Base-by-base conservation (phyloP, 2,113 vertebrate genomes). In the Riparia riparia region DNA sequence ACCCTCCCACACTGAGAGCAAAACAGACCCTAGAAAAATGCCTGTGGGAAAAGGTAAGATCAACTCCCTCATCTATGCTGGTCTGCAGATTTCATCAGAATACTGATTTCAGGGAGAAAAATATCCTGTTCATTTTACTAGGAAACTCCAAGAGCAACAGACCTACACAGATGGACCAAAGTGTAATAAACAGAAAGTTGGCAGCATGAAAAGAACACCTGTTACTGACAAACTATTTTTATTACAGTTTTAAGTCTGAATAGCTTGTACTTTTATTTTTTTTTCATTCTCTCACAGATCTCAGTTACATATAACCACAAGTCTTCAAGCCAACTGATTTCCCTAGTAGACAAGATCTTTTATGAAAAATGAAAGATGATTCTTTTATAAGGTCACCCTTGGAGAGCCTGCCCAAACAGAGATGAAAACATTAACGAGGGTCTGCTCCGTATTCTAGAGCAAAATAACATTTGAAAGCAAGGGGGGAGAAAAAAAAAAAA, bases 371-470 rank as follows among this genome's bases (percentile, higher is more conserved):
- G 51, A 95, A 70, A 86, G 42, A 73, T 3, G 0, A 79, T 51
- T 51, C 41, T 96, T 93, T 82, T 25, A 81, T 92, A 93, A 92
- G 50, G 78, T 82, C 82, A 82, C 34, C 72, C 63, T 91, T 5
- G 2, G 57, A 60, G 34, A 91, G 24, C 42, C 63, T 86, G 39
- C n/a, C 74, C 37, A 76, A 76, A 72, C 5, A 93, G 63, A 86
- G 60, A 80, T 53, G 49, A 90, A 93, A 89, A 69, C 42, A 76
- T 84, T 82, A 95, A 81, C 21, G 92, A 72, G 51, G 41, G 82
- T 47, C 60, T 83, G 73, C 47, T 76, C 49, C 53, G 68, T 45
- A 69, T 94, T 68, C 53, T 66, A 78, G 22, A 80, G 45, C 78
- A 83, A 92, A 90, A 81, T 28, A 47, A 28, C 34, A 61, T 44